Evolutionary conservation across 2,888 invertebrate genomes (phyloP).

Genomic region (Xestoiulus laeticollis): DNA sequence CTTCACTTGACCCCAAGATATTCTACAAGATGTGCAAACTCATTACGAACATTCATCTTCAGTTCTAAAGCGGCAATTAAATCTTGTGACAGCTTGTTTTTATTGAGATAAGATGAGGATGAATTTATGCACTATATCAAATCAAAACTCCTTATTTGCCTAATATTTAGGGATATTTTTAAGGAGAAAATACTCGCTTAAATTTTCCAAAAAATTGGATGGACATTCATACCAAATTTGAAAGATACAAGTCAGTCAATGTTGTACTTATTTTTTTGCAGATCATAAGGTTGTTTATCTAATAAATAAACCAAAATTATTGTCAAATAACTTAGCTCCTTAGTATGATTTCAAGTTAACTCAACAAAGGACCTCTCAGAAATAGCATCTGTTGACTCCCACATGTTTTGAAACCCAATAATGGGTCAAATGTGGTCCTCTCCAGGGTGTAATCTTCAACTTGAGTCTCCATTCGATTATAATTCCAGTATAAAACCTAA

Average conservation of each 20-base stretch:
- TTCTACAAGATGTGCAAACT: not conserved
- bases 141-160: slow-evolving; percentile 7
- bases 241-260: too few relatives aligned
- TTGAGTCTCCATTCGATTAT: not conserved
- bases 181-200: not conserved
- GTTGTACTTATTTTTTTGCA: too few relatives aligned
- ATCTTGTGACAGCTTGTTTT: not conserved
- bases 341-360: not conserved
- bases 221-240: too few relatives aligned
- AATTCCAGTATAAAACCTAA: not conserved
- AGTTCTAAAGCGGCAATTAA: not conserved
- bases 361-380: not conserved
- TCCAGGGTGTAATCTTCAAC: not conserved
- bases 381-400: not conserved
- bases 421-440: not conserved
- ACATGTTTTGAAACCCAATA: not conserved
- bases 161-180: not conserved
- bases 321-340: too few relatives aligned
- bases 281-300: too few relatives aligned
- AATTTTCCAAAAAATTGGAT: too few relatives aligned
- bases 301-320: too few relatives aligned
- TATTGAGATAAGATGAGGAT: not conserved
- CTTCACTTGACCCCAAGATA: not conserved
- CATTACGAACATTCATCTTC: slow-evolving; percentile 5
- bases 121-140: not conserved